phyloP scores from a whole-genome alignment of 2,797 vertebrate genomes.

The Carcharodon carcharias region DNA sequence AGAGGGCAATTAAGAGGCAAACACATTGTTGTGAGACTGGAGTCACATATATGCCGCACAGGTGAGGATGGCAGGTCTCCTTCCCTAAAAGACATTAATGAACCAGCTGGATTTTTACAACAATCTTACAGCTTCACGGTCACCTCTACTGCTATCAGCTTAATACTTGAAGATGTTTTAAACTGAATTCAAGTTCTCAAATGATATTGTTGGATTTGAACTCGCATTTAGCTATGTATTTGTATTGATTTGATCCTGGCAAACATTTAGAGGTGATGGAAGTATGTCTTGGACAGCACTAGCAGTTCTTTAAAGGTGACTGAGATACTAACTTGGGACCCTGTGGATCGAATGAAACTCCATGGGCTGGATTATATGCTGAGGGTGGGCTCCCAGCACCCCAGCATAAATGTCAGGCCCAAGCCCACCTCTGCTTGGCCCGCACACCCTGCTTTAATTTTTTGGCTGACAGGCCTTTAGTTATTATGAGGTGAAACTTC shows the following conservation, averaged over 20 bases:
- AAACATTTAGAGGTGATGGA: background rate
- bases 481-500: background rate
- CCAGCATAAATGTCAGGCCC: too few species aligned
- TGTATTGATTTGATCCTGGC: background rate
- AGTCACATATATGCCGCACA: background rate
- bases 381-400: too few species aligned
- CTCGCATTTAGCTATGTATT: too few species aligned
- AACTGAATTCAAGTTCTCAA: conserved; percentile 3
- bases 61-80: background rate
- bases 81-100: background rate
- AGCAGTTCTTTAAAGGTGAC: background rate
- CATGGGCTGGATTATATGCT: too few species aligned
- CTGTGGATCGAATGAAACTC: background rate
- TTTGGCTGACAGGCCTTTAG: too few species aligned
- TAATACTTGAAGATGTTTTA: background rate
- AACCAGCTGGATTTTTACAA: background rate
- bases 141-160: background rate
- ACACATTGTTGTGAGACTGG: too few species aligned
- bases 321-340: background rate
- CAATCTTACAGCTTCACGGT: background rate
- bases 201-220: background rate
- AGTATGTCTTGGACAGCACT: background rate
- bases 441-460: too few species aligned
- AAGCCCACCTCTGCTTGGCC: too few species aligned
- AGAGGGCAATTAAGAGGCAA: too few species aligned